Evolutionary conservation across 2,888 invertebrate genomes (phyloP).

Genomic region (Prostheceraeus crozeri): DNA sequence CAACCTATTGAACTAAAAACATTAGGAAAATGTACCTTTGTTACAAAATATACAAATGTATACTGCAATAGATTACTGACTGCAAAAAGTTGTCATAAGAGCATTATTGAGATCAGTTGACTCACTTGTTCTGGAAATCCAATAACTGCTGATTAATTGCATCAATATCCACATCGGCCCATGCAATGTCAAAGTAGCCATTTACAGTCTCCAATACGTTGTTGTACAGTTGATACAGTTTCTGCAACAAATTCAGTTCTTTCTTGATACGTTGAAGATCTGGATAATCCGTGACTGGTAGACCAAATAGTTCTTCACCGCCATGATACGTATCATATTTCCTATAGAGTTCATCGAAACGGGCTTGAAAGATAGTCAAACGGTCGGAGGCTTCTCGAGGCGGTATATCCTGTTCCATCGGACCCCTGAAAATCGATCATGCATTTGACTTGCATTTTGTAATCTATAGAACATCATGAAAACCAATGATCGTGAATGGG

Average conservation of each 20-base stretch:
- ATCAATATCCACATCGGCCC: slow-evolving; percentile 91
- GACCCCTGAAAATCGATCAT: slow-evolving; percentile 63
- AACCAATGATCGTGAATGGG: too few relatives aligned
- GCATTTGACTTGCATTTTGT: too few relatives aligned
- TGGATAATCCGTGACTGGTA: slow-evolving; percentile 83
- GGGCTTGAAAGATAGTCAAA: slow-evolving; percentile 68
- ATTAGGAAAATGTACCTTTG: too few relatives aligned
- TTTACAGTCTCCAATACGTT: slow-evolving; percentile 89
- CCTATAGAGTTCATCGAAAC: slow-evolving; percentile 91
- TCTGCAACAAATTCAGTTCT: slow-evolving; percentile 86
- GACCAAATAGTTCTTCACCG: slow-evolving; percentile 86
- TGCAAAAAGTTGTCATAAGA: too few relatives aligned
- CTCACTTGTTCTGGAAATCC: slow-evolving; percentile 84
- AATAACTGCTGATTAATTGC: slow-evolving; percentile 91
- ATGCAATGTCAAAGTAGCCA: slow-evolving; percentile 90
- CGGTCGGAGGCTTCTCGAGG: slow-evolving; percentile 88
- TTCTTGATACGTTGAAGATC: slow-evolving; percentile 83
- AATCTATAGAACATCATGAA: background rate
- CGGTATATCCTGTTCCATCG: slow-evolving; percentile 81
- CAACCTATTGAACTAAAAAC: too few relatives aligned
- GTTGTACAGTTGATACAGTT: slow-evolving; percentile 86
- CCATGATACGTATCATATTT: slow-evolving; percentile 84
- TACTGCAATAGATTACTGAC: too few relatives aligned
- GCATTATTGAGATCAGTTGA: too few relatives aligned
- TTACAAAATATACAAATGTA: too few relatives aligned